Evolutionary conservation across 2,113 vertebrate species (phyloP), one percentile per base, ranked within the genome.

Genomic region (Elephas maximus): DNA sequence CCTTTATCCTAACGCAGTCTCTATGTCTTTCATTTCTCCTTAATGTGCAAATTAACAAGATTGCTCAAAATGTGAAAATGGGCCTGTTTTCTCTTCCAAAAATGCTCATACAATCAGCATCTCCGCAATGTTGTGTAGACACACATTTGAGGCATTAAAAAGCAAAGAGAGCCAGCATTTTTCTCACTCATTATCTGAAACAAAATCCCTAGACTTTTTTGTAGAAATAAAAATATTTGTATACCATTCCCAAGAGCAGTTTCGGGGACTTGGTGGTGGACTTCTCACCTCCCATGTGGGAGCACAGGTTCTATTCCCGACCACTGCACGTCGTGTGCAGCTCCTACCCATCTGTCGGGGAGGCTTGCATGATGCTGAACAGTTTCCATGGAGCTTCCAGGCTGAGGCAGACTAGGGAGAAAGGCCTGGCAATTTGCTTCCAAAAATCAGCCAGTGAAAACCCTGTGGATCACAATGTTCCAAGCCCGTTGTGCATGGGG

Each of bases 11-110:
- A 73, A 97, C 37, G 41, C 8, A 18, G 37, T 88, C 90, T 28
- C 44, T 57, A 5, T 81, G 60, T 67, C 26, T 95, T 92, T 88
- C n/a, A 92, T 88, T 97, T 93, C 45, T 89, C 24, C 85, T 90
- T 94, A 92, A 92, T 48, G 37, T 93, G 63, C 53, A 93, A 87
- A 87, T 93, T 86, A 78, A 88, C 76, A 92, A 78, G 48, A 88
- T 88, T 81, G n/a, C 45, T 78, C 86, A 94, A 65, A 85, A 93
- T 78, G 37, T 85, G 60, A 85, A 97, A 97, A 88, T n/a, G 94
- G 33, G 53, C 14, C 60, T 83, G 76, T 92, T 86, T 85, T 53
- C 82, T 91, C 76, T 88, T 91, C 57, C 77, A 12, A 77, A 81
- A 92, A 95, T 74, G 65, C 93, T 65, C 37, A 78, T 85, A 86